Percentiles rank a stretch among this genome's conserved stretches.
These are phyloP conservation scores for Probaryconus sp. DNA, from an alignment of 1,140 invertebrate species.

Conservation along the genomic window DNA sequence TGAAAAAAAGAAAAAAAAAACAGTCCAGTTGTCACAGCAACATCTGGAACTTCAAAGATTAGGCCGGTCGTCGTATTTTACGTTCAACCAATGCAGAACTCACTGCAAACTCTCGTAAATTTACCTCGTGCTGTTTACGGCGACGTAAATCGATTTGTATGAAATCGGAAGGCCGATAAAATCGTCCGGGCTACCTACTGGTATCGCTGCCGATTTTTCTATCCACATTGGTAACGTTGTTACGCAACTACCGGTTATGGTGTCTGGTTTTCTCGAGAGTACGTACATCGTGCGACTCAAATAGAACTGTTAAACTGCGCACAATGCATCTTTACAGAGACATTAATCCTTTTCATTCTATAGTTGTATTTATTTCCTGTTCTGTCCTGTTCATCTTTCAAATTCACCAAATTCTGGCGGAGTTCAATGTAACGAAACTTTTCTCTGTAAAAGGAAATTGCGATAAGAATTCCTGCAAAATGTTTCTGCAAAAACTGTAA, in stretches of 20 bases:
- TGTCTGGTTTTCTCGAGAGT: slow-evolving; percentile 20
- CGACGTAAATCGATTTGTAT: slow-evolving; percentile 48
- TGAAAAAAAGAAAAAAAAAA: no score
- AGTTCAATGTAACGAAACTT: no score
- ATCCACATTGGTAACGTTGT: slow-evolving; percentile 16
- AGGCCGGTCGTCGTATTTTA: slow-evolving; percentile 14
- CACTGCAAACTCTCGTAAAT: slow-evolving; percentile 30
- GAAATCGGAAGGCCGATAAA: slow-evolving; percentile 45
- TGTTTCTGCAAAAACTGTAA: no score
- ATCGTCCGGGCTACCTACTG: slow-evolving; percentile 28
- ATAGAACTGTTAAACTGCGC: no score
- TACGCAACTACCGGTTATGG: slow-evolving; percentile 58
- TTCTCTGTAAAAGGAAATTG: no score
- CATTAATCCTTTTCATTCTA: no score
- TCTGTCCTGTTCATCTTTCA: no score
- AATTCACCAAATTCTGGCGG: no score
- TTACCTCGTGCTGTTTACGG: slow-evolving; percentile 15
- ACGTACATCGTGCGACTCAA: no score
- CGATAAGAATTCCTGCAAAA: no score
- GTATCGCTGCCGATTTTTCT: slow-evolving; percentile 49
- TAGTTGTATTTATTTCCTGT: no score
- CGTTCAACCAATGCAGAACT: background rate
- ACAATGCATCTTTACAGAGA: no score
- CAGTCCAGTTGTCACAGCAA: slow-evolving; percentile 5
- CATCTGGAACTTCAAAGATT: slow-evolving; percentile 29